These are phyloP conservation scores for Tetraodon nigroviridis DNA, from an alignment of 2,113 vertebrate species.

Conservation along the genomic window DNA sequence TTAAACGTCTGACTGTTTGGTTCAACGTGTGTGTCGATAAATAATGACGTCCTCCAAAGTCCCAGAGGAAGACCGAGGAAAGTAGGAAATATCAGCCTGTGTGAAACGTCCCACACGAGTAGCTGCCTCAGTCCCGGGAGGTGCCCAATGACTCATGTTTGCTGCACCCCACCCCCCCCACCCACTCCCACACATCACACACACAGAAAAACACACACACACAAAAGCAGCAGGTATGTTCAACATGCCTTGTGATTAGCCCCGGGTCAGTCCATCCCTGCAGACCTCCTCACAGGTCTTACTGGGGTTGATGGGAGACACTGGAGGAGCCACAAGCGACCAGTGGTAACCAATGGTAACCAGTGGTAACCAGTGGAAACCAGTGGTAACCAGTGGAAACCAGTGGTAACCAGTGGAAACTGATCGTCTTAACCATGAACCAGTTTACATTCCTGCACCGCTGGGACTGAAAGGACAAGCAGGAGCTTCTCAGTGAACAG, in stretches of 20 bases:
- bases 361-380: constrained; percentile 56
- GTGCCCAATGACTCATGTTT: background rate
- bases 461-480: constrained; percentile 44
- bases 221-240: background rate
- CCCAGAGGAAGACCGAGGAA: background rate
- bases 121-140: constrained; percentile 2
- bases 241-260: constrained; percentile 24
- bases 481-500: constrained; percentile 11
- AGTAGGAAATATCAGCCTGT: background rate
- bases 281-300: constrained; percentile 1
- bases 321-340: constrained; percentile 16
- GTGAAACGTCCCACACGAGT: background rate
- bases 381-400: constrained; percentile 56
- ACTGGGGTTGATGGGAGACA: constrained; percentile 3
- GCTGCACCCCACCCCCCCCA: background rate
- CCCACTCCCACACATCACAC: background rate
- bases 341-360: constrained; percentile 56
- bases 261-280: constrained; percentile 17
- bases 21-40: background rate
- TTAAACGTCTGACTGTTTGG: background rate
- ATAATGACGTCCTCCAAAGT: background rate
- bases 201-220: background rate
- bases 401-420: constrained; percentile 60
- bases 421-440: constrained; percentile 41
- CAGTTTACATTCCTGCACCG: constrained; percentile 49